phyloP scores from a whole-genome alignment of 2,113 vertebrate genomes.

The Bubo scandiacus region DNA sequence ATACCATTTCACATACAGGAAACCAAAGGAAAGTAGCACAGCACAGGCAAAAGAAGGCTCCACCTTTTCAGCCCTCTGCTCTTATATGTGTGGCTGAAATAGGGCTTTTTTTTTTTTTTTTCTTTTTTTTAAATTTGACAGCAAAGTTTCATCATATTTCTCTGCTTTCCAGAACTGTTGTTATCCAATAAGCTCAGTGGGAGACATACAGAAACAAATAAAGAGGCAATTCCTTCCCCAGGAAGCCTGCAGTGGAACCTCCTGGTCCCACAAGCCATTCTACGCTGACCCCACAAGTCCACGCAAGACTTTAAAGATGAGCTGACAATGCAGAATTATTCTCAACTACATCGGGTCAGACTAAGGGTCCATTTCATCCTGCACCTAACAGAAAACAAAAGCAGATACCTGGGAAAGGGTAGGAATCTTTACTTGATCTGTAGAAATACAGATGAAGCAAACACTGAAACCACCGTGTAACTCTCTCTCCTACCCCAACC shows the following conservation, averaged over 20 bases:
- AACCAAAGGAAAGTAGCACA: neutral
- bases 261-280: neutral
- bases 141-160: neutral
- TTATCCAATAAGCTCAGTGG: neutral
- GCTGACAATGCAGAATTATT: neutral
- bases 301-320: neutral
- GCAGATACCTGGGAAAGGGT: neutral
- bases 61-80: neutral
- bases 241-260: neutral
- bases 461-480: neutral
- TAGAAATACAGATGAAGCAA: neutral
- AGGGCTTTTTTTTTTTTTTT: neutral
- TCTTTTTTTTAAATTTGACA: neutral
- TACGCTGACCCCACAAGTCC: neutral
- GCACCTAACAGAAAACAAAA: neutral
- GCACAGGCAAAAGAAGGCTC: neutral
- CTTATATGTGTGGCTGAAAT: accelerated
- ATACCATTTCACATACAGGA: neutral
- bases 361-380: neutral
- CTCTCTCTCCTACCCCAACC: neutral
- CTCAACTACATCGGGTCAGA: accelerated
- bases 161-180: neutral
- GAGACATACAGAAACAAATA: neutral
- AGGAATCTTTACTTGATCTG: no score
- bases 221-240: neutral